phyloP scores from a whole-genome alignment of 1,140 invertebrate species.

The Hirudo medicinalis region DNA sequence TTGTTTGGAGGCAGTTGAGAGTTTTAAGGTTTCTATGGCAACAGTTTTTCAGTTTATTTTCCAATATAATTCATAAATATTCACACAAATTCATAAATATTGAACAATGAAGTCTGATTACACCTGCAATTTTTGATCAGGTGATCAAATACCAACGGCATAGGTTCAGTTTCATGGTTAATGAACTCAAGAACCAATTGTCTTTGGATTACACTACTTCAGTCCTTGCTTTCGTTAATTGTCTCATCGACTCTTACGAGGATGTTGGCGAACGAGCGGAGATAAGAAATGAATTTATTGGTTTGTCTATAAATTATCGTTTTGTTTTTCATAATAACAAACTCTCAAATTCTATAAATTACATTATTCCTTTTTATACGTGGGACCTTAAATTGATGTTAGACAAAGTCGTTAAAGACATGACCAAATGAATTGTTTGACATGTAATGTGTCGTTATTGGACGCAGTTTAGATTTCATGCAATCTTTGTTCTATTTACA shows the following conservation, averaged over 20 bases:
- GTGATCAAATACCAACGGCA: slow-evolving; percentile 33
- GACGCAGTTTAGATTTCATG: no score
- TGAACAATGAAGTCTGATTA: background rate
- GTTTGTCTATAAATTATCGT: slow-evolving; percentile 31
- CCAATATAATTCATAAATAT: background rate
- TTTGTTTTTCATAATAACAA: no score
- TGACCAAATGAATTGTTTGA: no score
- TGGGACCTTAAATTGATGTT: no score
- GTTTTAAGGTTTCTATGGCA: slow-evolving; percentile 36
- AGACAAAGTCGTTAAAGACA: no score
- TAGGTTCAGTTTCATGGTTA: slow-evolving; percentile 41
- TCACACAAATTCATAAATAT: no score
- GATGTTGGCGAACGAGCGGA: slow-evolving; percentile 37
- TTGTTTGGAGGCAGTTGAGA: slow-evolving; percentile 42
- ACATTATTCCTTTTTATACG: no score
- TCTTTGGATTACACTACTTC: slow-evolving; percentile 37
- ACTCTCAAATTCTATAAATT: no score
- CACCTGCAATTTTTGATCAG: slow-evolving; percentile 25
- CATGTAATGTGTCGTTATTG: no score
- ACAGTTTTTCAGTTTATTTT: no score
- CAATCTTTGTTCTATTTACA: no score
- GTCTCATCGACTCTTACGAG: slow-evolving; percentile 43
- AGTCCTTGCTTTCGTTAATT: slow-evolving; percentile 46
- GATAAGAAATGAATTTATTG: slow-evolving; percentile 45
- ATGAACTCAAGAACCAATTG: slow-evolving; percentile 40